Conservation (phyloP, 1,140 invertebrate genomes). For the Arion vulgaris region DNA sequence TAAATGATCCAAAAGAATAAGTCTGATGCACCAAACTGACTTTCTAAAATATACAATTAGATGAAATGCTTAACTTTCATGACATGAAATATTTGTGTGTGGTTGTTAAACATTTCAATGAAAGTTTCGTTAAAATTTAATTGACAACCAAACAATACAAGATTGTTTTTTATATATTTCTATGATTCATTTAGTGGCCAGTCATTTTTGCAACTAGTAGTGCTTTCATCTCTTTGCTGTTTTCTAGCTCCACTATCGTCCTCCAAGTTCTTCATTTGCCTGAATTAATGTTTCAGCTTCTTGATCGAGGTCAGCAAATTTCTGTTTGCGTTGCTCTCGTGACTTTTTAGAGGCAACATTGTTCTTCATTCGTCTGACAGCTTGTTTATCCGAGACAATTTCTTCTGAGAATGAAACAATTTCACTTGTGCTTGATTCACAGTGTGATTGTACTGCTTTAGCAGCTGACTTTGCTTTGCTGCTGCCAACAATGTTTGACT, state of each 20-base stretch:
- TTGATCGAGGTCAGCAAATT: slow-evolving; percentile 66
- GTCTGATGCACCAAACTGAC: too few species aligned
- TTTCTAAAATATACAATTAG: too few species aligned
- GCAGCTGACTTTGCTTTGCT: neutral
- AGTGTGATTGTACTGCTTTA: neutral
- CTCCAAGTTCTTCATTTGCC: slow-evolving; percentile 59
- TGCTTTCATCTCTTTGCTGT: slow-evolving; percentile 65
- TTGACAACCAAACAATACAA: too few species aligned
- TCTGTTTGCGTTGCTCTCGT: slow-evolving; percentile 66
- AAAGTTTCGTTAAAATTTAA: too few species aligned
- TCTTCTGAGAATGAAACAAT: neutral
- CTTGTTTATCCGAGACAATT: slow-evolving; percentile 46
- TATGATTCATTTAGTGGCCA: slow-evolving; percentile 43
- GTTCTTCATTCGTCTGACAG: slow-evolving; percentile 66
- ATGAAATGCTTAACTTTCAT: too few species aligned
- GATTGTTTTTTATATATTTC: neutral
- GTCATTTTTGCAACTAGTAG: slow-evolving; percentile 61
- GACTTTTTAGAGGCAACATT: slow-evolving; percentile 70
- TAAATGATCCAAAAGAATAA: too few species aligned
- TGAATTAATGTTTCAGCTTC: slow-evolving; percentile 58
- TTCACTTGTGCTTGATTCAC: neutral
- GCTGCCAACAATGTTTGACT: neutral
- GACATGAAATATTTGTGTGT: too few species aligned
- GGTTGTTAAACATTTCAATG: too few species aligned
- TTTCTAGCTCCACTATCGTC: slow-evolving; percentile 64